Base-by-base conservation (phyloP, 2,888 invertebrate genomes). In the Ashinkailepas kermadecensis region DNA sequence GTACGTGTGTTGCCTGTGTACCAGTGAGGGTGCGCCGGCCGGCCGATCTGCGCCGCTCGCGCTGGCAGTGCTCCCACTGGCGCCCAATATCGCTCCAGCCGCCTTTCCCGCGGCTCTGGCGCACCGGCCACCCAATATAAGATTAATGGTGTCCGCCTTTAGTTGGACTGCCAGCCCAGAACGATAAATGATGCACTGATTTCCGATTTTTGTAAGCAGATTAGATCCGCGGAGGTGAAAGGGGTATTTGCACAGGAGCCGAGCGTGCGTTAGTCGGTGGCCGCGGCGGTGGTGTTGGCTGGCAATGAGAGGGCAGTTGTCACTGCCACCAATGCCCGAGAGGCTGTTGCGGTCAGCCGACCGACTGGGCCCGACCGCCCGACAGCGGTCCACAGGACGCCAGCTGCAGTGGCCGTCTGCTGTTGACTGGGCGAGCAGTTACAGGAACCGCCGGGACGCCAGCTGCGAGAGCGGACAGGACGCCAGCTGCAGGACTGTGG, bases 141-240 rank as follows among this genome's bases (percentile, higher is more conserved):
- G 74, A 74, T 74, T 74, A 74, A 74, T 74, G 74, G 56, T 74
- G 74, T 56, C 54, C 56, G 74, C 74, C 74, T 74, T 74, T 74
- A 74, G 74, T 74, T 74, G 74, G 74, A 74, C 74, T 74, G 74
- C 74, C 74, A 74, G 74, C 54, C 74, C 74, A 54, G 54, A 54
- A 74, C 74, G 74, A 74, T 74, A 74, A 74, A 74, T 74, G 74
- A 74, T 56, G 74, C 74, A 74, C 74, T 74, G 74, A 74, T 74
- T 74, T 74, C 74, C 74, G 74, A 74, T 74, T 74, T 74, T 74
- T 74, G 74, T 74, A 74, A 74, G 74, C 74, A 74, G 74, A 74
- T 74, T 74, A 74, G 74, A 74, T 74, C 74, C 56, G 74, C 74
- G 74, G 74, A 74, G 74, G 74, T 74, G 74, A 74, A 74, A 74